Base-by-base conservation (phyloP, 2,888 invertebrate genomes). In the Matsumyia berberina region DNA sequence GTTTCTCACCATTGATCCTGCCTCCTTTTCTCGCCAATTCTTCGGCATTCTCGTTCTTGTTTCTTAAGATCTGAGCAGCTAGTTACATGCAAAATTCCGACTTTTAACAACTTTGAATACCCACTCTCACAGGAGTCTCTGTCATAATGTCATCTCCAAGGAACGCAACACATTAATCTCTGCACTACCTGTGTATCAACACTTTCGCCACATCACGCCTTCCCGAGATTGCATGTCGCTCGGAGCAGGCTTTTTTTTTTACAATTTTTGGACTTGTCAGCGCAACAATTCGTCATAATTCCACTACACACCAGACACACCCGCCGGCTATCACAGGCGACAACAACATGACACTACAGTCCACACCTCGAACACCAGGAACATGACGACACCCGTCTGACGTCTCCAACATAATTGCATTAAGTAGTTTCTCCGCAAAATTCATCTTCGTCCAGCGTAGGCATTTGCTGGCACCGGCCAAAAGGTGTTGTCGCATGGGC, bases 231-330 rank as follows among this genome's bases (percentile, higher is more conserved):
- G n/a, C 42, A 5, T 12, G 74, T 37, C 15, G 35, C 49, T 15
- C 1, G 11, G 12, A 31, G 11, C 35, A 24, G 24, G n/a, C n/a
- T 24, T 46, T n/a, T 31, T 35, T 64, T 78, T 67, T 81, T 74
- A 57, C 58, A 58, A 70, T 80, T 64, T 85, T 80, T 80, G 8
- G 74, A 85, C 85, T 49, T 85, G 80, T 85, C 85, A 85, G 70
- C 60, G 24, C 44, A 69, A 58, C 80, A 85, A 85, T 85, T 85
- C 85, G 70, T 85, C 69, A 85, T 85, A 85, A 85, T 85, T 85
- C 39, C 58, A 70, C 19, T 33, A 57, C 55, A 37, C 62, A 57
- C 58, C 57, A 78, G 79, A 74, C 83, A 74, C 80, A 79, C 79
- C 85, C 74, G 49, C 46, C 11, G 74, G 85, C 80, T 70, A 80